Evolutionary conservation across 92 coral and sea anemone species (phyloP), one percentile per base, ranked within the genome.

Genomic region (Epizoanthus stellaris): DNA sequence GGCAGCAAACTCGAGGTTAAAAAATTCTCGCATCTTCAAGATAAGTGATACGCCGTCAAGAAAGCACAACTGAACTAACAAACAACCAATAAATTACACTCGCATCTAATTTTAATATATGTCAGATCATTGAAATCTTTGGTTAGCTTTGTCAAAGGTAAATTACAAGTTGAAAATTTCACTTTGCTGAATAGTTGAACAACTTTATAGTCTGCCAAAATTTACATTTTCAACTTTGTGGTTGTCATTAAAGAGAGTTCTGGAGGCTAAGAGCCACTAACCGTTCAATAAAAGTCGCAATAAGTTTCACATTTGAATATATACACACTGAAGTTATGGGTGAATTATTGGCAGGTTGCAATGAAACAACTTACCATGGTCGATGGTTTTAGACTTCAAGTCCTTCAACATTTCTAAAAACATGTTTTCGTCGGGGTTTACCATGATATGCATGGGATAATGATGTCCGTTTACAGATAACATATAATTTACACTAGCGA

Each of bases 101-200:
- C 83, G 89, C 82, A 87, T 91, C 87, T 94, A 90, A 92, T 92
- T 94, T 94, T 94, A 92, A 94, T 94, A 47, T 79, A 89, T 92
- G 93, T 91, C 98, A 94, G 88, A 76, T 92, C 86, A 87, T 87
- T 93, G 88, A 92, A 90, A 92, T 82, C 92, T 73, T 92, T 80
- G 88, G 95, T 94, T 85, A 94, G 98, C 89, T 94, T 94, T 94
- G 98, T 94, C 95, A 85, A 92, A 90, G 84, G 88, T 82, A 82
- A 91, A 87, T 92, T 92, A 94, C 95, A 90, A 94, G 91, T 90
- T 79, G 71, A 79, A 90, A 87, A 87, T 67, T 86, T 86, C 87
- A 80, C 94, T 85, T 88, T 88, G 56, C 85, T 84, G 91, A 91
- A 92, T 89, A 90, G 86, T 45, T 73, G 62, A 58, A 70, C 71